These are phyloP conservation scores for Leptarthrus brevirostris DNA, from an alignment of 2,888 invertebrate species.

Conservation along the genomic window DNA sequence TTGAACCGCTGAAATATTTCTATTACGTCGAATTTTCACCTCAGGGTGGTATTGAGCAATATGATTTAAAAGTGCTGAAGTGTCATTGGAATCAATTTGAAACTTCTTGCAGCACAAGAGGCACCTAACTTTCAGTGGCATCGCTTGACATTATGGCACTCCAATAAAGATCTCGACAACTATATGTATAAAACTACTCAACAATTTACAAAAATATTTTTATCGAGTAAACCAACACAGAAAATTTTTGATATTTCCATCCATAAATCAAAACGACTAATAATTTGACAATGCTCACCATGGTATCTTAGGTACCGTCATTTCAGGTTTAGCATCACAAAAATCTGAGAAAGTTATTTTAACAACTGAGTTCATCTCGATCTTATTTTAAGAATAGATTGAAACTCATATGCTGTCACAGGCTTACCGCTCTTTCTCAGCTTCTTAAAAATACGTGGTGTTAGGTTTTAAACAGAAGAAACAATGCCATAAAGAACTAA, in stretches of 20 bases:
- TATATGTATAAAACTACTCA: too few relatives aligned
- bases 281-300: neutral
- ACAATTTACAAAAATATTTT: neutral
- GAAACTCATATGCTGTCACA: too few relatives aligned
- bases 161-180: neutral
- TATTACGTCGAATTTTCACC: neutral
- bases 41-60: slow-evolving; percentile 48
- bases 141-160: slow-evolving; percentile 28
- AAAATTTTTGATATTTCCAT: neutral
- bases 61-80: slow-evolving; percentile 46
- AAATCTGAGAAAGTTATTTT: too few relatives aligned
- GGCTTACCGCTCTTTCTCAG: too few relatives aligned
- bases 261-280: neutral
- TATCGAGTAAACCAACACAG: neutral
- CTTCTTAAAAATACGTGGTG: too few relatives aligned
- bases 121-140: slow-evolving; percentile 40
- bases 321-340: neutral
- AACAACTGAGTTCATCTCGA: too few relatives aligned
- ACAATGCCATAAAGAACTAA: too few relatives aligned
- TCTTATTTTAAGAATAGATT: too few relatives aligned
- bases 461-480: too few relatives aligned
- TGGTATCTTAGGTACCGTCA: neutral
- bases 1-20: too few relatives aligned
- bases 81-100: slow-evolving; percentile 26
- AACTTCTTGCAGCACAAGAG: slow-evolving; percentile 44